A percentile compares a stretch with the other conserved stretches of the same genome.
These are phyloP conservation scores for Spongilla lacustris DNA, from an alignment of 37 sponge, comb jelly and placozoan genomes.

Conservation along the genomic window DNA sequence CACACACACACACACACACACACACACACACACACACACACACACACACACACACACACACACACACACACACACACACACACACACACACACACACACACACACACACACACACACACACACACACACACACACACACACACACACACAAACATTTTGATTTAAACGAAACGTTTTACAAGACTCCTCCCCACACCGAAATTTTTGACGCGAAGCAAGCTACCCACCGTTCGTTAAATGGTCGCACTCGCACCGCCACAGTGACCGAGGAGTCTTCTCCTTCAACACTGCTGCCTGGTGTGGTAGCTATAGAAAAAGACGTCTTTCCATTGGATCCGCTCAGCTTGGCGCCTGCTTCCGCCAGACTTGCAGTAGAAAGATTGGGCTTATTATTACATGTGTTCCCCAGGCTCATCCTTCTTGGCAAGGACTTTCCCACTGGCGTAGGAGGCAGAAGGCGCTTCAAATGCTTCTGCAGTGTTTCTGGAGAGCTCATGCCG, in stretches of 20 bases:
- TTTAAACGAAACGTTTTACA: background rate
- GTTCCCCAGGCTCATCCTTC: background rate
- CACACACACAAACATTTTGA: background rate
- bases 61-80: background rate
- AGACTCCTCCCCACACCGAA: background rate
- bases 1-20: background rate
- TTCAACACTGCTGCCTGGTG: background rate
- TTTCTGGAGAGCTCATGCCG: background rate
- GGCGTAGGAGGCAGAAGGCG: background rate
- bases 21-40: background rate
- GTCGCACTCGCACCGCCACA: conserved; percentile 84
- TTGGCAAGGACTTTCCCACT: background rate
- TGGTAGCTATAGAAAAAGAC: background rate
- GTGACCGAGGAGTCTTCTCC: conserved; percentile 74
- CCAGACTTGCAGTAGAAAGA: background rate
- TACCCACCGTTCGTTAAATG: conserved; percentile 74
- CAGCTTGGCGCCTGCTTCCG: background rate
- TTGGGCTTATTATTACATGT: background rate
- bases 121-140: background rate
- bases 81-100: background rate
- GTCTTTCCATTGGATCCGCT: background rate
- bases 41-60: background rate
- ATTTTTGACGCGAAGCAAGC: background rate
- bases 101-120: background rate
- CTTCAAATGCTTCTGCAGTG: background rate